These are phyloP conservation scores for Lycodopsis pacificus DNA, from an alignment of 2,797 vertebrate species.

Conservation along the genomic window DNA sequence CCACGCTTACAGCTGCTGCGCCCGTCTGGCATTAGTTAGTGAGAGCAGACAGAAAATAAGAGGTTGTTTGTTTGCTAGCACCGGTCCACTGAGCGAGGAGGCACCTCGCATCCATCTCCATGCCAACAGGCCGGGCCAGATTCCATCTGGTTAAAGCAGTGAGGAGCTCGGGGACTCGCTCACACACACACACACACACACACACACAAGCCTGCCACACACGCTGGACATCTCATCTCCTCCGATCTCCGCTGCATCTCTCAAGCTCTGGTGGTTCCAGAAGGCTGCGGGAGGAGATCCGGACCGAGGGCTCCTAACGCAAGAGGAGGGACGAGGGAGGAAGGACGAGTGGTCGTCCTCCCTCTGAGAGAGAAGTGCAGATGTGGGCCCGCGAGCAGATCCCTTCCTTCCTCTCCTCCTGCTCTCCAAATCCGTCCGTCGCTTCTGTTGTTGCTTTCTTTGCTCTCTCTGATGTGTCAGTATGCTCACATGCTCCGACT, in stretches of 20 bases:
- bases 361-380: slow-evolving; percentile 19
- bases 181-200: slow-evolving; percentile 18
- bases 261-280: slow-evolving; percentile 8
- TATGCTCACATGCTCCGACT: slow-evolving; percentile 67
- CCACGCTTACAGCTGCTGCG: slow-evolving; percentile 24
- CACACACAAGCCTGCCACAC: slow-evolving; percentile 23
- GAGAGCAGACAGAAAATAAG: slow-evolving; percentile 27
- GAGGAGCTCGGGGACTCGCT: slow-evolving; percentile 27
- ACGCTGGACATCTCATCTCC: slow-evolving; percentile 45
- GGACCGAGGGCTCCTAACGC: too few relatives aligned
- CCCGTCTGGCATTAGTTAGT: background rate
- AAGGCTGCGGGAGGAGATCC: slow-evolving; percentile 20
- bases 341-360: slow-evolving; percentile 17
- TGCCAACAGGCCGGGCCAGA: slow-evolving; percentile 49
- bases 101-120: slow-evolving; percentile 59
- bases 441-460: slow-evolving; percentile 50
- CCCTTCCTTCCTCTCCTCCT: slow-evolving; percentile 27
- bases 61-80: slow-evolving; percentile 56
- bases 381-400: slow-evolving; percentile 25
- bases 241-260: slow-evolving; percentile 27
- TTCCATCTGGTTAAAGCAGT: slow-evolving; percentile 42
- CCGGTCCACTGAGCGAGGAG: slow-evolving; percentile 40
- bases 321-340: slow-evolving; percentile 13
- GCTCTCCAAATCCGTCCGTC: slow-evolving; percentile 25
- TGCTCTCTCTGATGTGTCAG: slow-evolving; percentile 66